Evolutionary conservation across 2,797 vertebrate species (phyloP).

Genomic region (Mus spretus): DNA sequence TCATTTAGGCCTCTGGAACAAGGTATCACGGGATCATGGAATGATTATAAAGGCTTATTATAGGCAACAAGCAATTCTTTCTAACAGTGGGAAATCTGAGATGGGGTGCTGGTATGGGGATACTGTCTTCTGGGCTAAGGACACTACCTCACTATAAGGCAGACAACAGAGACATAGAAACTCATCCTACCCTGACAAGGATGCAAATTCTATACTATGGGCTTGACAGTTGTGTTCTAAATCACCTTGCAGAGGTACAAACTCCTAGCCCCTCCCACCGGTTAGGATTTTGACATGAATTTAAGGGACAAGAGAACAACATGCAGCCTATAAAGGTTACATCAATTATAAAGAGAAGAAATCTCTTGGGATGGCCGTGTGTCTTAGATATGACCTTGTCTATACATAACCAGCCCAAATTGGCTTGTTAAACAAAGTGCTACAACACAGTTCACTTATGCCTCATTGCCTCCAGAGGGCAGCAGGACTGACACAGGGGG

Average conservation of each 20-base stretch:
- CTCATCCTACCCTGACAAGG: not conserved
- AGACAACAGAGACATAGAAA: not conserved
- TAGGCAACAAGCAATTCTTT: not conserved
- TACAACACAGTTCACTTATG: not conserved
- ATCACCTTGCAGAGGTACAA: not conserved
- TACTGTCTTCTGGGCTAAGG: not conserved
- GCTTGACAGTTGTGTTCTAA: not conserved
- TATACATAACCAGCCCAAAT: not conserved
- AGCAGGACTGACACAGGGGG: not conserved
- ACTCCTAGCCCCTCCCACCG: not conserved
- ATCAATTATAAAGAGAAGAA: not conserved
- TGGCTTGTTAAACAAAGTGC: conserved; percentile 31
- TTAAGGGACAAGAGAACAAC: not conserved
- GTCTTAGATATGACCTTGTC: not conserved
- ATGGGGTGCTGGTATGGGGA: not conserved
- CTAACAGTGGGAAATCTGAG: not conserved
- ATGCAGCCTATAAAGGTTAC: not conserved
- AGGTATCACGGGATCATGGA: not conserved
- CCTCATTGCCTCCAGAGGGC: not conserved
- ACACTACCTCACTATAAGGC: not conserved
- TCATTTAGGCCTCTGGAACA: not conserved
- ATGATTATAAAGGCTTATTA: not conserved
- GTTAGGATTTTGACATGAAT: not conserved
- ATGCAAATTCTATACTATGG: not conserved
- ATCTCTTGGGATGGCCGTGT: not conserved